Evolutionary conservation across 2,797 vertebrate species (phyloP).

Genomic region (Leuciscus waleckii): DNA sequence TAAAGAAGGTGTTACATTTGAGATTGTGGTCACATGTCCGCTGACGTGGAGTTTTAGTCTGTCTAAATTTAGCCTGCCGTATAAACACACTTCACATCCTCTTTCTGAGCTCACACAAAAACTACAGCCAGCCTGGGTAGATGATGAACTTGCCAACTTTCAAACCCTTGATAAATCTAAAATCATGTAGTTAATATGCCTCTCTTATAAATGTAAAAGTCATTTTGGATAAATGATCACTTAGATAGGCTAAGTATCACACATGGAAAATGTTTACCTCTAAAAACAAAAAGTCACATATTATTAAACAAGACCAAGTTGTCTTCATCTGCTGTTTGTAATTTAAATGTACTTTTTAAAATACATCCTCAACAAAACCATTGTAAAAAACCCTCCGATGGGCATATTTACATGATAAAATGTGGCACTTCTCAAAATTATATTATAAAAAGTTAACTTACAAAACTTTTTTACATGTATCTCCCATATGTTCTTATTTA

Average conservation of each 20-base stretch:
- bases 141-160: background rate
- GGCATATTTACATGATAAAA: background rate
- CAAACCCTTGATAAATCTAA: background rate
- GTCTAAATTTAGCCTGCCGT: slow-evolving; percentile 79
- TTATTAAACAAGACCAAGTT: background rate
- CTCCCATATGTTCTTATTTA: background rate
- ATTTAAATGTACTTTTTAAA: background rate
- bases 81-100: slow-evolving; percentile 68
- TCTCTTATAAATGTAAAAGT: background rate
- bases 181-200: background rate
- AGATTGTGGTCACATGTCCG: slow-evolving; percentile 71
- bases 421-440: background rate
- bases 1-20: slow-evolving; percentile 9
- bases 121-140: background rate
- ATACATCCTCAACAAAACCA: background rate
- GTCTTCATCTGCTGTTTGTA: background rate
- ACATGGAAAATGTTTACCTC: background rate
- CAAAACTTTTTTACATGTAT: background rate
- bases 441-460: background rate
- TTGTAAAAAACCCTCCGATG: background rate
- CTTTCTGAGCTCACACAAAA: slow-evolving; percentile 29
- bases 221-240: background rate
- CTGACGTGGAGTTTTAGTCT: slow-evolving; percentile 76
- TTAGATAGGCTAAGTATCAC: background rate
- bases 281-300: background rate